Evolutionary conservation across 2,888 invertebrate genomes (phyloP).

Genomic region (Coecobrya sp.): DNA sequence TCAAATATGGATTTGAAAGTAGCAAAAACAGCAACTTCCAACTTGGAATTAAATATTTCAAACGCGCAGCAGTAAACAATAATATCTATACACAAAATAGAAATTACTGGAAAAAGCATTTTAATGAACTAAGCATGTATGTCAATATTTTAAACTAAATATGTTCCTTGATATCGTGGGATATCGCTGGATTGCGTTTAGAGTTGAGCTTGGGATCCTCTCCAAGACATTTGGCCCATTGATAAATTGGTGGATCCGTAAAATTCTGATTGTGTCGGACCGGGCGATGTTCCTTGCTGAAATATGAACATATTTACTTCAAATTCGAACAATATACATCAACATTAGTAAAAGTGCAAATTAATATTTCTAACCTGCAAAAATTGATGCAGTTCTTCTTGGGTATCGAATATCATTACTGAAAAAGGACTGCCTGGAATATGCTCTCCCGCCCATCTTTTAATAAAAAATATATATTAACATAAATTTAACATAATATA

Average conservation of each 20-base stretch:
- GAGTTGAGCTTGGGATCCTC: slow-evolving; percentile 89
- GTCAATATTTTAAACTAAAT: too few relatives aligned
- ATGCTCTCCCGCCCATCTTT: slow-evolving; percentile 99
- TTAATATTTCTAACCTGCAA: slow-evolving; percentile 87
- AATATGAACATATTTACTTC: slow-evolving; percentile 4
- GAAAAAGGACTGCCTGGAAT: slow-evolving; percentile 99
- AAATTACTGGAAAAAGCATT: slow-evolving; percentile 14
- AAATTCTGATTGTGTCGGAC: slow-evolving; percentile 86
- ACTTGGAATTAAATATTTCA: neutral
- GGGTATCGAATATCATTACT: slow-evolving; percentile 99
- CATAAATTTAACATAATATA: too few relatives aligned
- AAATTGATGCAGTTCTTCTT: slow-evolving; percentile 94
- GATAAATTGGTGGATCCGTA: slow-evolving; percentile 89
- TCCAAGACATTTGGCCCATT: slow-evolving; percentile 89
- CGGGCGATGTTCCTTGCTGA: slow-evolving; percentile 85
- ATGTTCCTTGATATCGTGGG: too few relatives aligned
- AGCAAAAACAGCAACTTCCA: neutral
- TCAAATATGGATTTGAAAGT: neutral
- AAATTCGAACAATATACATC: neutral
- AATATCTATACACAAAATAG: neutral
- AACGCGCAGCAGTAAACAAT: neutral
- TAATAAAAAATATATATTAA: too few relatives aligned
- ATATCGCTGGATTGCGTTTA: too few relatives aligned
- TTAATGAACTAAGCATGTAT: too few relatives aligned
- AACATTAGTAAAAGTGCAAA: neutral